Percentiles rank a stretch among this genome's conserved stretches.
Conservation (phyloP, 2,888 invertebrate genomes). For the Pseudococcus viburni region DNA sequence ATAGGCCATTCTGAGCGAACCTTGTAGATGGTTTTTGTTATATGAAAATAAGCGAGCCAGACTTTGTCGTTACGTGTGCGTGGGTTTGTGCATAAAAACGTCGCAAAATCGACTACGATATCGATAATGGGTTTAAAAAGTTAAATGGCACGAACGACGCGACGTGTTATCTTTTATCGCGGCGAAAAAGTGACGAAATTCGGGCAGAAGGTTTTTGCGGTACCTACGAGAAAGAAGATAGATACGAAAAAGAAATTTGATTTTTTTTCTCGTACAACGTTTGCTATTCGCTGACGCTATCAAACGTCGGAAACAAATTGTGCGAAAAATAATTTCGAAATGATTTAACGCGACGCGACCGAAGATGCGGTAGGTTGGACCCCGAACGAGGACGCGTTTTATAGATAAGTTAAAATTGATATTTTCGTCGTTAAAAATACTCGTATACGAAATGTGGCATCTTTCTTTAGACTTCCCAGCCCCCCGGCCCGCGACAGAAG, state of each 20-base stretch:
- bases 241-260: neutral
- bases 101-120: neutral
- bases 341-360: conserved; percentile 24
- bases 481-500: too few relatives aligned
- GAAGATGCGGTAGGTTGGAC: neutral
- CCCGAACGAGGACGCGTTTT: neutral
- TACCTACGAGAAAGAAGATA: neutral
- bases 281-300: too few relatives aligned
- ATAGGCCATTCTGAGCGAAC: too few relatives aligned
- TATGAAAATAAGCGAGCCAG: too few relatives aligned
- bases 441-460: neutral
- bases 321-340: conserved; percentile 47
- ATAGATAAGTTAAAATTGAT: conserved; percentile 17
- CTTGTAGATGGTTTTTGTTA: too few relatives aligned
- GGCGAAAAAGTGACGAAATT: neutral
- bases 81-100: too few relatives aligned
- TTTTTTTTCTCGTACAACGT: neutral
- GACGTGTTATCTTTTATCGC: conserved; percentile 17
- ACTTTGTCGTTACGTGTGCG: too few relatives aligned
- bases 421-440: conserved; percentile 10
- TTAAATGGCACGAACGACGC: conserved; percentile 40
- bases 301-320: conserved; percentile 38
- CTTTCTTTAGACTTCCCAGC: too few relatives aligned
- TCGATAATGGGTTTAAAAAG: neutral
- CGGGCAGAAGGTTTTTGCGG: neutral